Conservation (phyloP, 2,888 invertebrate species). For the Phragmatobia fuliginosa region DNA sequence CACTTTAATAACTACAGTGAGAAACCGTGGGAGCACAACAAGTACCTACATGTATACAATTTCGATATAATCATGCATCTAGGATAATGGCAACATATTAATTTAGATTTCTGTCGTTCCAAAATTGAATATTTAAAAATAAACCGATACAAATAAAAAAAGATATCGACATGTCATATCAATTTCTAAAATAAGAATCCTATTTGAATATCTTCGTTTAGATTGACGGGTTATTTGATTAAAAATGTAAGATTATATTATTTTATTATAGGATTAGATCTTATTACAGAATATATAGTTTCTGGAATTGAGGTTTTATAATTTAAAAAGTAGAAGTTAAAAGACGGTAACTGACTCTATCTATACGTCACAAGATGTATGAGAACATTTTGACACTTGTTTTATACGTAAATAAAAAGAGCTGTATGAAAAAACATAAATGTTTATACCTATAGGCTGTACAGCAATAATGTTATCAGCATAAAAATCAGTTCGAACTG, state of each 20-base stretch:
- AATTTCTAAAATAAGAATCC: neutral
- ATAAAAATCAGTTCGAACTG: neutral
- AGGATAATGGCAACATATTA: slow-evolving; percentile 8
- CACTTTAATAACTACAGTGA: slow-evolving; percentile 21
- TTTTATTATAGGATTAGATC: no score
- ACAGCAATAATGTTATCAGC: neutral
- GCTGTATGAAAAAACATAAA: neutral
- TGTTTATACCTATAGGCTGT: neutral
- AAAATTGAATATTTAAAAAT: neutral
- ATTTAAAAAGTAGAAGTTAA: no score
- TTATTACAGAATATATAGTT: no score
- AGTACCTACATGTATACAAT: slow-evolving; percentile 13
- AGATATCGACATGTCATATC: neutral
- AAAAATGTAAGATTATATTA: no score
- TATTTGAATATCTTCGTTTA: no score
- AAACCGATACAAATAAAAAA: neutral
- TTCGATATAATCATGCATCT: slow-evolving; percentile 6
- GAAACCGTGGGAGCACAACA: slow-evolving; percentile 51
- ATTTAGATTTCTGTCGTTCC: slow-evolving; percentile 25
- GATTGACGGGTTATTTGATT: neutral
- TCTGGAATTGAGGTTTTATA: no score
- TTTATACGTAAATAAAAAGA: neutral
- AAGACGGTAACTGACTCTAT: no score
- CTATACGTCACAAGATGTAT: neutral
- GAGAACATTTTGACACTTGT: neutral